These are phyloP conservation scores for Aleiodes leptofemur DNA, from an alignment of 2,888 invertebrate species.

Conservation along the genomic window DNA sequence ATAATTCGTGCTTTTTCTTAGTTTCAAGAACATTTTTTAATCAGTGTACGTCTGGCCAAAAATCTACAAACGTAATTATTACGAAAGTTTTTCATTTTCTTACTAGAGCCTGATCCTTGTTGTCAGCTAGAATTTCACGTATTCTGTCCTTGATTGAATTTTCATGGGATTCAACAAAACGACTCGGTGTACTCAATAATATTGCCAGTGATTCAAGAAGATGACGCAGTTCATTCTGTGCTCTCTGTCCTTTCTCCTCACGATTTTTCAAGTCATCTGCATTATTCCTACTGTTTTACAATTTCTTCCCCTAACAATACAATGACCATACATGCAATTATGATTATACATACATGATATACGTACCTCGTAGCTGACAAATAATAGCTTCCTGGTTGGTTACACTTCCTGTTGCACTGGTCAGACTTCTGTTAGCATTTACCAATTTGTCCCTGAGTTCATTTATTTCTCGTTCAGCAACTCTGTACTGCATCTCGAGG, in stretches of 20 bases:
- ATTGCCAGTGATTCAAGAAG: slow-evolving; percentile 84
- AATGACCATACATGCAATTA: slow-evolving; percentile 19
- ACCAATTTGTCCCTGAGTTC: slow-evolving; percentile 82
- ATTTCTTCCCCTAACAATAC: not conserved
- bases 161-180: slow-evolving; percentile 87
- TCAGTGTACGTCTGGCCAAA: no score
- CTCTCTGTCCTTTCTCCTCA: slow-evolving; percentile 82
- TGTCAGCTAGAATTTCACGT: slow-evolving; percentile 85
- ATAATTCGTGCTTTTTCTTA: no score
- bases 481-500: slow-evolving; percentile 83
- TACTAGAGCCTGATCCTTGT: slow-evolving; percentile 86
- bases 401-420: slow-evolving; percentile 82
- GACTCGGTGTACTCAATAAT: slow-evolving; percentile 82
- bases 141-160: slow-evolving; percentile 87
- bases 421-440: slow-evolving; percentile 81
- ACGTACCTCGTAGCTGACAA: slow-evolving; percentile 81
- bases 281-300: slow-evolving; percentile 53
- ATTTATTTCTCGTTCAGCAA: slow-evolving; percentile 84
- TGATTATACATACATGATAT: slow-evolving; percentile 8
- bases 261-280: slow-evolving; percentile 83
- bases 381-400: slow-evolving; percentile 83
- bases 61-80: no score
- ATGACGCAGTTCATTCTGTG: slow-evolving; percentile 83
- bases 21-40: no score
- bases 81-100: slow-evolving; percentile 57